Percentiles rank a stretch among this genome's conserved stretches.
Evolutionary conservation across 2,797 vertebrate species (phyloP).

Genomic region (Poecilia velifera): DNA sequence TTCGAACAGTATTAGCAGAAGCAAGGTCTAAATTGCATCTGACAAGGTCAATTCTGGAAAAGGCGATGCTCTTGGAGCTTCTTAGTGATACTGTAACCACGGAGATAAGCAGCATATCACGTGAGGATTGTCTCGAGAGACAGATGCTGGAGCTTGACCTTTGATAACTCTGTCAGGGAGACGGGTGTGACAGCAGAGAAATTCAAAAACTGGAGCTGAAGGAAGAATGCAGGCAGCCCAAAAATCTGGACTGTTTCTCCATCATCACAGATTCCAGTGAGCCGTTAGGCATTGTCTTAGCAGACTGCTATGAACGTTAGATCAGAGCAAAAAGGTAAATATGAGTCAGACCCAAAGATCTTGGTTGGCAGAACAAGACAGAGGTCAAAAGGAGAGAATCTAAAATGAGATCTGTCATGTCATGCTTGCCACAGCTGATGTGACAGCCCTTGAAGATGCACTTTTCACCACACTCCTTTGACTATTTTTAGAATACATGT

Average conservation of each 20-base stretch:
- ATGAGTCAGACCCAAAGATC: conserved; percentile 59
- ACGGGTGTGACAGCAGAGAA: conserved; percentile 39
- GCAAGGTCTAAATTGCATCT: conserved; percentile 16
- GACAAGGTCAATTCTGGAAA: conserved; percentile 24
- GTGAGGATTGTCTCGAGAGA: conserved; percentile 45
- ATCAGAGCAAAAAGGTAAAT: conserved; percentile 52
- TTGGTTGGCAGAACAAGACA: conserved; percentile 56
- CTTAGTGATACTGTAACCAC: conserved; percentile 38
- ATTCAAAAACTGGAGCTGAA: conserved; percentile 29
- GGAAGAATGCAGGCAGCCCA: conserved; percentile 24
- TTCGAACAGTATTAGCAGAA: not conserved
- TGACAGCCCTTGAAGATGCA: conserved; percentile 50
- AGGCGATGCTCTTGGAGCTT: conserved; percentile 33
- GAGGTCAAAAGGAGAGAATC: conserved; percentile 59
- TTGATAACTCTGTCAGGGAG: conserved; percentile 59
- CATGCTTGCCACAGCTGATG: conserved; percentile 45
- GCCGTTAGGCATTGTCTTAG: conserved; percentile 46
- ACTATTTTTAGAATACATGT: conserved; percentile 68
- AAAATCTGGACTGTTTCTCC: conserved; percentile 36
- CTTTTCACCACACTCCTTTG: conserved; percentile 31
- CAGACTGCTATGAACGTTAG: conserved; percentile 45
- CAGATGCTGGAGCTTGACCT: conserved; percentile 60
- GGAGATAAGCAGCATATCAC: conserved; percentile 48
- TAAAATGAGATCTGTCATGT: conserved; percentile 70
- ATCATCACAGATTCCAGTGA: conserved; percentile 49